These are phyloP conservation scores for Sphaerodactylus townsendi DNA, from an alignment of 2,113 vertebrate species.

Conservation along the genomic window DNA sequence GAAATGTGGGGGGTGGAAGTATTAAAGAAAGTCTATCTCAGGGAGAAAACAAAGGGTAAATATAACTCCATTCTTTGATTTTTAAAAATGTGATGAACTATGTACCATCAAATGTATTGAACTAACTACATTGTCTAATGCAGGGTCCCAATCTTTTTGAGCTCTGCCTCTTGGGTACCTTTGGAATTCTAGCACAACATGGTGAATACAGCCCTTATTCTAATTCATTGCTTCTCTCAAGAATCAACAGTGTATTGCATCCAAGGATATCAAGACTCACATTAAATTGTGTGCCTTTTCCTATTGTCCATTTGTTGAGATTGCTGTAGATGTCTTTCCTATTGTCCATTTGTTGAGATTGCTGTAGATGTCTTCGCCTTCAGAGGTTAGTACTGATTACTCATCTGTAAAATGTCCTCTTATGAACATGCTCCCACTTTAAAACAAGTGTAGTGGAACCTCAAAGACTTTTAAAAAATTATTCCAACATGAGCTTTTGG, in stretches of 20 bases:
- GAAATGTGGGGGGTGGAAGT: background rate
- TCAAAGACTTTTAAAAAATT: no score
- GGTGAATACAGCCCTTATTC: background rate
- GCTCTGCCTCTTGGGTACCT: no score
- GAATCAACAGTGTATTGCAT: slow-evolving; percentile 12
- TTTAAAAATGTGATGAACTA: background rate
- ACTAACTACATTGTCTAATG: background rate
- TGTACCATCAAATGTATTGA: background rate
- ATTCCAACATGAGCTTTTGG: no score
- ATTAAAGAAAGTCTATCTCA: background rate
- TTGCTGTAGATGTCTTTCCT: no score
- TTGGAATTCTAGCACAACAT: no score
- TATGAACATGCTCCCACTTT: no score
- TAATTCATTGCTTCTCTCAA: slow-evolving; percentile 1
- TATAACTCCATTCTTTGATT: background rate
- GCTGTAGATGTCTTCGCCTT: no score
- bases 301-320: no score
- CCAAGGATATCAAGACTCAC: slow-evolving; percentile 25
- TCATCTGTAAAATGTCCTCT: no score
- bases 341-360: no score
- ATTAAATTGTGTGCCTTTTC: background rate
- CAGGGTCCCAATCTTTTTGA: background rate
- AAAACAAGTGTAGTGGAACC: no score
- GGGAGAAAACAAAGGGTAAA: slow-evolving; percentile 11
- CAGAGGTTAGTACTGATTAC: no score